A percentile compares a stretch with the other conserved stretches of the same genome.
Evolutionary conservation across 2,113 vertebrate species (phyloP).

Genomic region (Triplophysa dalaica): DNA sequence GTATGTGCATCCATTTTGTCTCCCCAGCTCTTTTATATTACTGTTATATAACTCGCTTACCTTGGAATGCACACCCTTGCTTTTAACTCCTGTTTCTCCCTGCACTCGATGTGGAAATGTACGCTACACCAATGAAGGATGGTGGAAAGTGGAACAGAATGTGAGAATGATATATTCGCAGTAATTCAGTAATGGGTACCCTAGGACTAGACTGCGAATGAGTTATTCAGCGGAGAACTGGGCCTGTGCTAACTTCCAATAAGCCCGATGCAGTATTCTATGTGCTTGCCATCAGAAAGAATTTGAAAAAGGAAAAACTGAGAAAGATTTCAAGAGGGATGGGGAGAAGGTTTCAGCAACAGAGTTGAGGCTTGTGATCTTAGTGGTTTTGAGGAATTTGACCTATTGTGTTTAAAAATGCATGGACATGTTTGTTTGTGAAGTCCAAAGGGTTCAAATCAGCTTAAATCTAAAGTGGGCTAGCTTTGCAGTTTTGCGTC

Average conservation of each 20-base stretch:
- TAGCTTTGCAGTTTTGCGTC: not conserved
- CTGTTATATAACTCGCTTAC: conserved; percentile 41
- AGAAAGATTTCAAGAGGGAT: conserved; percentile 3
- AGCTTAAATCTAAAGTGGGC: not conserved
- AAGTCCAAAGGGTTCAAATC: conserved; percentile 12
- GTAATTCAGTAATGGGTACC: conserved; percentile 52
- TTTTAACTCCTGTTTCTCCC: conserved; percentile 11
- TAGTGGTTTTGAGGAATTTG: conserved; percentile 31
- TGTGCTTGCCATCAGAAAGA: conserved; percentile 36
- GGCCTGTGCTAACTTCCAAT: conserved; percentile 46
- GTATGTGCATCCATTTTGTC: conserved; percentile 6
- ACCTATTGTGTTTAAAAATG: not conserved
- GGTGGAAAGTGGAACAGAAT: conserved; percentile 8
- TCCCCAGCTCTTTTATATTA: conserved; percentile 34
- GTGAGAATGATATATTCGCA: conserved; percentile 33
- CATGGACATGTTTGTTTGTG: not conserved
- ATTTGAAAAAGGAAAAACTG: conserved; percentile 5
- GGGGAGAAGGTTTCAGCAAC: not conserved
- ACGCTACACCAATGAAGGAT: conserved; percentile 24
- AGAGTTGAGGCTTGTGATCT: conserved; percentile 35
- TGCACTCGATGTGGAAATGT: conserved; percentile 19
- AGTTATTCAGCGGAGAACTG: conserved; percentile 46
- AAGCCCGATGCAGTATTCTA: conserved; percentile 4
- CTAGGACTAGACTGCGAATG: conserved; percentile 48
- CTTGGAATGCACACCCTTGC: conserved; percentile 36